Percentiles rank a stretch among this genome's conserved stretches.
phyloP scores from a whole-genome alignment of 1,140 invertebrate species.

The Gyrodactylus salaris region DNA sequence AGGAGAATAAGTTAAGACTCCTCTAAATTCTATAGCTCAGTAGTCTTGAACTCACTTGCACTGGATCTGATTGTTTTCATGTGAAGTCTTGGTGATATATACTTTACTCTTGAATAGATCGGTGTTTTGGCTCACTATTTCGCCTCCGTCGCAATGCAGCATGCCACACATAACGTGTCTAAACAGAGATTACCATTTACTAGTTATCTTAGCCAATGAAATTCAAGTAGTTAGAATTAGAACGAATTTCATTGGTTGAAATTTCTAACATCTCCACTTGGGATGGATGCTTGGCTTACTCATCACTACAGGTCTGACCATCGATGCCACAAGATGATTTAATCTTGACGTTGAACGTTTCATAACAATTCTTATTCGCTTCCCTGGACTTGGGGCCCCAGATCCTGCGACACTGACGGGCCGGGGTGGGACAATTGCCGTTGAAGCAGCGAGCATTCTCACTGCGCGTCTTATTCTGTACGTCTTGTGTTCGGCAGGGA shows the following conservation, averaged over 20 bases:
- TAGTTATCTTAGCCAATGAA: no score
- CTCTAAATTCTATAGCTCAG: background rate
- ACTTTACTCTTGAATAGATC: background rate
- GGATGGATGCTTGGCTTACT: no score
- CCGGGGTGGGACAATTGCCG: slow-evolving; percentile 1
- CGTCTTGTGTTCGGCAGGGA: background rate
- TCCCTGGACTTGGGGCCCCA: background rate
- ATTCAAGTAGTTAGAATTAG: no score
- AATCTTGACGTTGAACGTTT: background rate
- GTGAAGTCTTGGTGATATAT: background rate
- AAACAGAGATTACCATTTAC: background rate
- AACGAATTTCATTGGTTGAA: no score
- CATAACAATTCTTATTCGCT: slow-evolving; percentile 3
- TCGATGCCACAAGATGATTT: background rate
- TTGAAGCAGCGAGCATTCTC: background rate
- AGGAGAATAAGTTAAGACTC: background rate
- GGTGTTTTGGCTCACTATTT: background rate
- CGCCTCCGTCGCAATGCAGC: background rate
- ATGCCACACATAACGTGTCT: background rate
- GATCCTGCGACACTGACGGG: background rate
- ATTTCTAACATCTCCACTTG: no score
- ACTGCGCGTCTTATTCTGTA: background rate
- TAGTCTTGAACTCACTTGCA: background rate
- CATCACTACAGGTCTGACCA: background rate
- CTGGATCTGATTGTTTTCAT: background rate